A percentile compares a stretch with the other conserved stretches of the same genome.
These are phyloP conservation scores for Carcina quercana DNA, from an alignment of 2,888 invertebrate species.

Conservation along the genomic window DNA sequence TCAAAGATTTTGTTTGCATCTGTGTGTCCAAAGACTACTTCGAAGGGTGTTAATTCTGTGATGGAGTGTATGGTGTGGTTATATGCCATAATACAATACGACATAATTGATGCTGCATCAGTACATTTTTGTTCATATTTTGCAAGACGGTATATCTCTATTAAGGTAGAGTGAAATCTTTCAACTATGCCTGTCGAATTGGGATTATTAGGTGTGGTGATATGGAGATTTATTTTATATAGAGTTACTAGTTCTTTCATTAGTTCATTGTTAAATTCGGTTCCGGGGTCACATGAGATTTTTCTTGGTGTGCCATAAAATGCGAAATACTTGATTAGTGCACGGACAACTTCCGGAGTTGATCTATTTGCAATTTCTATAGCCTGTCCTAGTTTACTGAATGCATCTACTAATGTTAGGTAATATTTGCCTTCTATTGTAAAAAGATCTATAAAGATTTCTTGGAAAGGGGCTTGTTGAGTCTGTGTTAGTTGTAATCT, in stretches of 20 bases:
- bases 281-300: slow-evolving; percentile 6
- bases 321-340: slow-evolving; percentile 15
- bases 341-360: slow-evolving; percentile 12
- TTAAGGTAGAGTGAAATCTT: slow-evolving; percentile 14
- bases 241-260: slow-evolving; percentile 13
- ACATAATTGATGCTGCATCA: slow-evolving; percentile 6
- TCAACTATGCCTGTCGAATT: slow-evolving; percentile 20
- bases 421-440: slow-evolving; percentile 13
- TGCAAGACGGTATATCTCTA: slow-evolving; percentile 15
- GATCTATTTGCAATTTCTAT: slow-evolving; percentile 10
- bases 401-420: slow-evolving; percentile 15
- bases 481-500: slow-evolving; percentile 7
- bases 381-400: slow-evolving; percentile 18
- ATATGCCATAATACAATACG: slow-evolving; percentile 4
- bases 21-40: slow-evolving; percentile 9
- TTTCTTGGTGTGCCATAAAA: slow-evolving; percentile 6
- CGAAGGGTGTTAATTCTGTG: slow-evolving; percentile 8
- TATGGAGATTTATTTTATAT: slow-evolving; percentile 19
- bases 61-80: slow-evolving; percentile 5
- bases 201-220: slow-evolving; percentile 19
- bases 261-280: slow-evolving; percentile 8
- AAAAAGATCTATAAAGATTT: slow-evolving; percentile 15
- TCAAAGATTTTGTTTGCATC: slow-evolving; percentile 2
- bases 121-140: slow-evolving; percentile 12
- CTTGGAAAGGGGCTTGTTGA: slow-evolving; percentile 8